phyloP scores from a whole-genome alignment of 2,888 invertebrate genomes.

The Gnatocerus cornutus region DNA sequence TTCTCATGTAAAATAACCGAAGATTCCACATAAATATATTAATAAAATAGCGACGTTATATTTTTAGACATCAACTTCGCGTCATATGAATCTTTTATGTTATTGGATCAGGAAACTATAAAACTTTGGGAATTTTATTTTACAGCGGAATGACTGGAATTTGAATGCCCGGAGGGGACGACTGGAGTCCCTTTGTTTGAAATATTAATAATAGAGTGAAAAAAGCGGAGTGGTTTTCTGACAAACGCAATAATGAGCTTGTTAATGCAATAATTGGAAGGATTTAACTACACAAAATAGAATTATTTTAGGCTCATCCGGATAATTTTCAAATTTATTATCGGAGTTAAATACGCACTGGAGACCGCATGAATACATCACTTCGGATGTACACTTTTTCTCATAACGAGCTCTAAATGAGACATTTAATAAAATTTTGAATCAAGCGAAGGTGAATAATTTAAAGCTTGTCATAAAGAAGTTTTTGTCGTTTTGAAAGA shows the following conservation, averaged over 20 bases:
- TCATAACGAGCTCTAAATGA: slow-evolving; percentile 1
- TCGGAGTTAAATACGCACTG: no score
- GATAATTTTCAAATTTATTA: not conserved
- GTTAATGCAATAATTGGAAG: not conserved
- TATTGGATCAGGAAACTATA: slow-evolving; percentile 12
- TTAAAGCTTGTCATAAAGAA: slow-evolving; percentile 14
- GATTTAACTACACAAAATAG: not conserved
- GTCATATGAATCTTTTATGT: slow-evolving; percentile 13
- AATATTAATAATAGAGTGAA: not conserved
- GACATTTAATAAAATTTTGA: slow-evolving; percentile 19
- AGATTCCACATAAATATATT: slow-evolving; percentile 31
- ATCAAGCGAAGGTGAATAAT: slow-evolving; percentile 13
- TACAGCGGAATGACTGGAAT: not conserved
- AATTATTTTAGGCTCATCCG: not conserved
- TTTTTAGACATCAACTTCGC: slow-evolving; percentile 25
- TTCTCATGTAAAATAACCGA: slow-evolving; percentile 32
- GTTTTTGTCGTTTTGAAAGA: slow-evolving; percentile 23
- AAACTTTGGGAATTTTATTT: slow-evolving; percentile 8
- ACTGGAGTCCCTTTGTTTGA: not conserved
- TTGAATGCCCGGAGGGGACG: not conserved
- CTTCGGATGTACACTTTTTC: slow-evolving; percentile 1
- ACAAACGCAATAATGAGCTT: not conserved
- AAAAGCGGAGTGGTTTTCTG: not conserved
- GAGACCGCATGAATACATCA: no score
- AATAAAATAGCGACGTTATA: slow-evolving; percentile 28